phyloP scores from a whole-genome alignment of 2,797 vertebrate species.

The Enteromius afrohamiltoni region DNA sequence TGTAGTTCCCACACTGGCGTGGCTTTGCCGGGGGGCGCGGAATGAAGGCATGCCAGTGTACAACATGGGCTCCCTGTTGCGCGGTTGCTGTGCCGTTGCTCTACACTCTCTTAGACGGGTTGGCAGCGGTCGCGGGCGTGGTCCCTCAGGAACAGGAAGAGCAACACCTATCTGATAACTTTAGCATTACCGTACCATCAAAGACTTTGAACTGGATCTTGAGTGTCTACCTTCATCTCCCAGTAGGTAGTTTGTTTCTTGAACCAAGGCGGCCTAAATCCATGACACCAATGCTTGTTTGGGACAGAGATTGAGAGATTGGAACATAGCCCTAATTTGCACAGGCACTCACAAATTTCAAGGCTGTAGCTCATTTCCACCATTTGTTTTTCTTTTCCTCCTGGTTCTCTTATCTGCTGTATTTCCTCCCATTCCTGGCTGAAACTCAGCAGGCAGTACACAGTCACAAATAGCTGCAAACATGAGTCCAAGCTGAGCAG shows the following conservation, averaged over 20 bases:
- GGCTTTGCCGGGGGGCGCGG: slow-evolving; percentile 87
- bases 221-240: not conserved
- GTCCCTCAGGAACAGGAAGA: slow-evolving; percentile 63
- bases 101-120: slow-evolving; percentile 88
- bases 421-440: slow-evolving; percentile 31
- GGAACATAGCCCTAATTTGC: slow-evolving; percentile 13
- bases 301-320: not conserved
- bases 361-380: slow-evolving; percentile 49
- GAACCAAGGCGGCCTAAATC: not conserved
- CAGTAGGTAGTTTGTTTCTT: not conserved
- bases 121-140: slow-evolving; percentile 64
- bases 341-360: slow-evolving; percentile 21
- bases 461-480: slow-evolving; percentile 2
- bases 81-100: slow-evolving; percentile 94
- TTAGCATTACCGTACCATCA: not conserved
- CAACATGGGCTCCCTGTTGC: slow-evolving; percentile 92
- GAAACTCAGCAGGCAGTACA: slow-evolving; percentile 21
- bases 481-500: not conserved
- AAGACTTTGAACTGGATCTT: not conserved
- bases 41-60: slow-evolving; percentile 87
- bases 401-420: slow-evolving; percentile 28
- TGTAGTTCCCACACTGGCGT: slow-evolving; percentile 92
- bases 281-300: not conserved
- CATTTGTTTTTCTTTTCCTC: slow-evolving; percentile 54
- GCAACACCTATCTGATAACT: slow-evolving; percentile 75